Evolutionary conservation across 2,113 vertebrate species (phyloP), one percentile per base, ranked within the genome.

Genomic region (Misgurnus mizolepis): DNA sequence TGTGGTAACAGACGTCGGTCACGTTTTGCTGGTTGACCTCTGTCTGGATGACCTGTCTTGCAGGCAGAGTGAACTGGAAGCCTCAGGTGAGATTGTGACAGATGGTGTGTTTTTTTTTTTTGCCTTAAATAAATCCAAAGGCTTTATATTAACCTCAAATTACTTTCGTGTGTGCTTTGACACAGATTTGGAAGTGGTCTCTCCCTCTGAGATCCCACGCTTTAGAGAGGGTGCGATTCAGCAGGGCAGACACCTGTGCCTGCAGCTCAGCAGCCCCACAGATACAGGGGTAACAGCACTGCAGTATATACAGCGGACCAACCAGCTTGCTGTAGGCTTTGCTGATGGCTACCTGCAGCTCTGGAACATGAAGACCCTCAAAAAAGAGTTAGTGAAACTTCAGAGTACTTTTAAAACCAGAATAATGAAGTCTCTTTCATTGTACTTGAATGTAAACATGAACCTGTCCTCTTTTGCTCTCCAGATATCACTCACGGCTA

Each of bases 31-130:
- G 17, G 91, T 99, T 86, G 98, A 99, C 83, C 94, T 99, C 9
- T 98, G 96, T 86, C 90, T 99, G 68, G 97, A 99, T 81, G 96
- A 98, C 82, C 85, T 96, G 1, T 95, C 96, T 40, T 94, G 95
- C 85, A 95, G 88, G 88, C 96, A 97, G 85, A 98, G 91, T 86
- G 97, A 99, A 90, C 81, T 94, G 40, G 95, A 99, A 17, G 94
- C 97, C 67, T 97, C 94, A 17, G 95, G 98, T 99, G 85, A 93
- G 91, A 12, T 0, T 8, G 3, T 5, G 7, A 12, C 6, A 39
- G 12, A 39, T 27, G 34, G 27, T 34, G 27, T 34, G 22, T 3
- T 3, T 39, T 6, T 40, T 4, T 8, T 34, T 70, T 69, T 70
- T 15, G 12, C 15, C 45, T 50, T 49, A 34, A 15, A 7, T 18